phyloP scores from a whole-genome alignment of 2,113 vertebrate species.

The Felis chaus region DNA sequence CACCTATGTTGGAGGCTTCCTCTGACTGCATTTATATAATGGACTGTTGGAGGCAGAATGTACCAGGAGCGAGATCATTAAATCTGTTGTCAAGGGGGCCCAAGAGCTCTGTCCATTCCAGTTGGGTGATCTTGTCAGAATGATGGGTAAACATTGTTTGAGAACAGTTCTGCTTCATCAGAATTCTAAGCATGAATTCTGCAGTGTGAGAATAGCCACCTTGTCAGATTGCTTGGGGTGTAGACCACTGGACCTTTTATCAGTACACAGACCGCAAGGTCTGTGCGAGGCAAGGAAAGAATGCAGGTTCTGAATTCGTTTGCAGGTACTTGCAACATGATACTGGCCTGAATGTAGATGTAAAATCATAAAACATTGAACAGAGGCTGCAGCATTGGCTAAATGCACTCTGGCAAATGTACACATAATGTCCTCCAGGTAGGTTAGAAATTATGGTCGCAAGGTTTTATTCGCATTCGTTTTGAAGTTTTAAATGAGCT shows the following conservation, averaged over 20 bases:
- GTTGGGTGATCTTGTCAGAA: neutral
- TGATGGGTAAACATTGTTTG: neutral
- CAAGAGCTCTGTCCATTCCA: neutral
- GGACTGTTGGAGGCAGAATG: neutral
- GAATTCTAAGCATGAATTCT: neutral
- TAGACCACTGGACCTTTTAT: neutral
- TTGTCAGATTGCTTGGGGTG: neutral
- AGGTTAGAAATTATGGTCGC: neutral
- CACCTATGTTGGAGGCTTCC: neutral
- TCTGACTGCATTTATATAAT: neutral
- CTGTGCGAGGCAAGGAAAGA: neutral
- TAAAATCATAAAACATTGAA: constrained; percentile 29
- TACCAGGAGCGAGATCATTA: neutral
- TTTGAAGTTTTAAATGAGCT: constrained; percentile 33
- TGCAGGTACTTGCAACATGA: neutral
- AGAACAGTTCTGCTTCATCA: neutral
- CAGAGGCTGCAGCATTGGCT: constrained; percentile 30
- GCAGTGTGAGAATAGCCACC: neutral
- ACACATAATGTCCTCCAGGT: neutral
- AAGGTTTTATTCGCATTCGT: constrained; percentile 1
- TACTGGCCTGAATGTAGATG: neutral
- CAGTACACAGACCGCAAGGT: neutral
- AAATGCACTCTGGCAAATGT: neutral
- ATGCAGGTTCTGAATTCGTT: neutral
- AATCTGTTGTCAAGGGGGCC: neutral